phyloP scores from a whole-genome alignment of 2,113 vertebrate species.

The Calypte anna region DNA sequence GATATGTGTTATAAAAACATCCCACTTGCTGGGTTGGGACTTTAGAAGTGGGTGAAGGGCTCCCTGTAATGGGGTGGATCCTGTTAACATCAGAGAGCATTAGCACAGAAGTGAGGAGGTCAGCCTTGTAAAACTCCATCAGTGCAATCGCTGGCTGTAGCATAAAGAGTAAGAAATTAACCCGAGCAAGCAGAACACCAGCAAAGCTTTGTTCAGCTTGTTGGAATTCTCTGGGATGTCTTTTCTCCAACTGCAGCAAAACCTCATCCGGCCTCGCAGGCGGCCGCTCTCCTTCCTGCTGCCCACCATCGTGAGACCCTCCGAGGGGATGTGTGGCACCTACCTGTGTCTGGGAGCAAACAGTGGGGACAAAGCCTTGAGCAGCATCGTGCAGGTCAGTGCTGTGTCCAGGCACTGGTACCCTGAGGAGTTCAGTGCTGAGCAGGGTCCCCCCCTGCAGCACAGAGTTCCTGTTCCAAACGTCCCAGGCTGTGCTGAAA shows the following conservation, averaged over 20 bases:
- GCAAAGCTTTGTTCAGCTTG: background rate
- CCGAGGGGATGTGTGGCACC: constrained; percentile 90
- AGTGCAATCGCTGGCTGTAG: background rate
- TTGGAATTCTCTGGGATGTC: background rate
- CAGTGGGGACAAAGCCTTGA: constrained; percentile 87
- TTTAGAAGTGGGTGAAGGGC: background rate
- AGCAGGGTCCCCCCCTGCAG: background rate
- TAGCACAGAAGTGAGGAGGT: background rate
- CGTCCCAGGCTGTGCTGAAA: background rate
- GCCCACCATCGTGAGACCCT: constrained; percentile 91
- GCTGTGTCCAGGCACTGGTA: fast-evolving
- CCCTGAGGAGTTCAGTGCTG: background rate
- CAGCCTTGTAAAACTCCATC: background rate
- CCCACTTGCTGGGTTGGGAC: background rate
- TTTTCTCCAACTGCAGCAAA: constrained; percentile 77
- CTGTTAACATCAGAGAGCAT: background rate
- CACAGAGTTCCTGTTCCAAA: background rate
- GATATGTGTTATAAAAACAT: background rate
- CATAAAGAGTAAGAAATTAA: background rate
- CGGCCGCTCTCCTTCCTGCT: constrained; percentile 92
- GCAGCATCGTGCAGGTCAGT: constrained; percentile 90
- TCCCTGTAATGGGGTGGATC: fast-evolving
- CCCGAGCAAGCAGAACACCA: background rate
- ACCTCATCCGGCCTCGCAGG: constrained; percentile 84
- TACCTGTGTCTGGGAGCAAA: constrained; percentile 90